These are phyloP conservation scores for Podabrus alpinus DNA, from an alignment of 2,888 invertebrate genomes.

Conservation along the genomic window DNA sequence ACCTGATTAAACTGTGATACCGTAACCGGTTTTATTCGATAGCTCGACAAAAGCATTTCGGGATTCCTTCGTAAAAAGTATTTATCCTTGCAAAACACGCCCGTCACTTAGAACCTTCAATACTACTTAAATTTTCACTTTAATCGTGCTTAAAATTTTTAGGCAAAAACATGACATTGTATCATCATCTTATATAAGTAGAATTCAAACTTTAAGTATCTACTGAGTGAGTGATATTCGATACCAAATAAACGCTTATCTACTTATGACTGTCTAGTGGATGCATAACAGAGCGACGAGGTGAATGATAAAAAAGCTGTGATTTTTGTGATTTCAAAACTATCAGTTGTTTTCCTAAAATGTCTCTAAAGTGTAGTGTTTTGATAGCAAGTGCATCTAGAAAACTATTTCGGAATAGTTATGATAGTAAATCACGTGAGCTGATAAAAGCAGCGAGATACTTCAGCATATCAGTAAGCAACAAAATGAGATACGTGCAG, in stretches of 20 bases:
- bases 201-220: background rate
- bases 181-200: background rate
- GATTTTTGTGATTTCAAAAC: background rate
- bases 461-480: constrained; percentile 43
- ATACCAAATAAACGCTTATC: background rate
- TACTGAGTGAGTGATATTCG: no score
- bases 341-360: background rate
- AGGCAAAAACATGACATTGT: background rate
- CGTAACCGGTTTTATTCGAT: background rate
- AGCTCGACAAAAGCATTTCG: background rate
- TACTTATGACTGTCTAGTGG: background rate
- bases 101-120: background rate
- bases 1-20: background rate
- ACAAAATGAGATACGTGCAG: constrained; percentile 73
- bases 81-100: background rate
- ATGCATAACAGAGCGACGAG: background rate
- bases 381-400: constrained; percentile 12
- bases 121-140: background rate
- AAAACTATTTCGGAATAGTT: constrained; percentile 3
- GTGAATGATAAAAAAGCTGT: background rate
- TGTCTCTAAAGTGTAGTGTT: background rate
- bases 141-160: background rate
- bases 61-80: background rate
- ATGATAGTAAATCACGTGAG: background rate
- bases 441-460: constrained; percentile 28